Conservation (phyloP, 2,888 invertebrate species). For the Drosophila austrosaltans region DNA sequence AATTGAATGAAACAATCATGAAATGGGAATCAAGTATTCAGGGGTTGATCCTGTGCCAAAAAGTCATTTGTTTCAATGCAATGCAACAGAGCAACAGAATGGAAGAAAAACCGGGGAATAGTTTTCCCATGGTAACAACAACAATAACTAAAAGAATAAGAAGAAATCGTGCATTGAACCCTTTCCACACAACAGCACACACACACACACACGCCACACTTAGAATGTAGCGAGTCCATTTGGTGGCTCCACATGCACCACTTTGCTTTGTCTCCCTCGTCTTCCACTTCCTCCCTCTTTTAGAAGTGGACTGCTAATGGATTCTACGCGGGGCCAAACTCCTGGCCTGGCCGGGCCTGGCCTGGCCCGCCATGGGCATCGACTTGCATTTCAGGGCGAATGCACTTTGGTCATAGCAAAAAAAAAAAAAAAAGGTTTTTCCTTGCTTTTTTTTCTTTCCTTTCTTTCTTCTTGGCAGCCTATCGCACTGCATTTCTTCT, state of each 20-base stretch:
- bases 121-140: conserved; percentile 63
- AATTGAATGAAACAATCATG: conserved; percentile 55
- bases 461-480: conserved; percentile 38
- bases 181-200: conserved; percentile 53
- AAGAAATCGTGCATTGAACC: conserved; percentile 78
- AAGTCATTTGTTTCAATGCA: conserved; percentile 35
- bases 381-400: conserved; percentile 56
- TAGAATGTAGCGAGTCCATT: conserved; percentile 38
- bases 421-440: conserved; percentile 56
- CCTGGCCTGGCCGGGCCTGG: conserved; percentile 32
- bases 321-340: conserved; percentile 50
- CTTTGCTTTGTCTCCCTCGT: conserved; percentile 43
- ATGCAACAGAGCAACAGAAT: conserved; percentile 11
- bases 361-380: conserved; percentile 50
- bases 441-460: conserved; percentile 46
- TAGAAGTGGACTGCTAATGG: conserved; percentile 60
- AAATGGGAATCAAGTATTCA: conserved; percentile 17
- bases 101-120: conserved; percentile 1
- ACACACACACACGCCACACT: conserved; percentile 28
- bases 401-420: conserved; percentile 62
- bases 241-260: conserved; percentile 60
- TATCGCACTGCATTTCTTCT: conserved; percentile 39
- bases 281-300: conserved; percentile 26
- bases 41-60: conserved; percentile 60
- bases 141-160: conserved; percentile 1